Conservation (phyloP, 2,113 vertebrate species). For the Corydoras sp. region DNA sequence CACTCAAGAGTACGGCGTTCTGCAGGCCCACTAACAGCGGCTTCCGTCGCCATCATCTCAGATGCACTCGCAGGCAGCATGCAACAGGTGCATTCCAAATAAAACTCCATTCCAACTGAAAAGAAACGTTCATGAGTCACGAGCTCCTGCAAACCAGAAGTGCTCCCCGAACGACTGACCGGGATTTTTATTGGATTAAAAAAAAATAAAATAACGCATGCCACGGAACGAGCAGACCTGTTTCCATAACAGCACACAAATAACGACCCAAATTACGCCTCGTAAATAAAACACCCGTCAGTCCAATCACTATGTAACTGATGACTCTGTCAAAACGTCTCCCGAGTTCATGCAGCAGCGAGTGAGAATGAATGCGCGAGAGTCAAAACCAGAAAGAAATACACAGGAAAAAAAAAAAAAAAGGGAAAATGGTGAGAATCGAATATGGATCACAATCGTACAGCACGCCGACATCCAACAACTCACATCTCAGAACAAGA, state of each 20-base stretch:
- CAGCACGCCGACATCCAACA: not conserved
- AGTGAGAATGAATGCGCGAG: not conserved
- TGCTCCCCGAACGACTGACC: no score
- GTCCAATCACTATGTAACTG: no score
- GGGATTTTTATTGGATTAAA: no score
- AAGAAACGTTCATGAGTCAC: not conserved
- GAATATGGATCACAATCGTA: not conserved
- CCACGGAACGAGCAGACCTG: no score
- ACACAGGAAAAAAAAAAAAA: not conserved
- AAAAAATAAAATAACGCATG: no score
- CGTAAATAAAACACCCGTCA: no score
- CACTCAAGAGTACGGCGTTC: no score
- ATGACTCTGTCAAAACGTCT: not conserved
- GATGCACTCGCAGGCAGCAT: not conserved
- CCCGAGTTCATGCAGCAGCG: not conserved
- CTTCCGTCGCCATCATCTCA: not conserved
- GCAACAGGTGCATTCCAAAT: not conserved
- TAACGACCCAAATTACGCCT: no score
- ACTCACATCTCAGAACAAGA: conserved; percentile 16
- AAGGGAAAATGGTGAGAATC: not conserved
- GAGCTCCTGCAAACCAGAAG: not conserved
- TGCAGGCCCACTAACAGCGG: no score
- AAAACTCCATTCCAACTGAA: not conserved
- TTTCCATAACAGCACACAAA: no score
- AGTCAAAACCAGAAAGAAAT: not conserved